Conservation (phyloP, 37 sponge, comb jelly and placozoan species). For the Diacarnus erythraeanus region DNA sequence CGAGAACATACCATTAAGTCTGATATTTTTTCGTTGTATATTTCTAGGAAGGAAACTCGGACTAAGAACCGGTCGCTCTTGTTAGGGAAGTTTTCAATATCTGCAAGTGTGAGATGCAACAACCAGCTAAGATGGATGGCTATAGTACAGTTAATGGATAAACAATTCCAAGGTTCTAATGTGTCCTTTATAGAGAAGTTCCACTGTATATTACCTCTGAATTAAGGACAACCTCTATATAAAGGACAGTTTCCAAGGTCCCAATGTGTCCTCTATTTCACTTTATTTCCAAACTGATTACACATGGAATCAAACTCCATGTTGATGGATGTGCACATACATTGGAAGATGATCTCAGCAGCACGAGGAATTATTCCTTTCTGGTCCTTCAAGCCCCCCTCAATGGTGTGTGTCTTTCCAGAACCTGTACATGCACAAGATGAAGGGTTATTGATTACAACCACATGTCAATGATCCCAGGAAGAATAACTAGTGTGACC, state of each 20-base stretch:
- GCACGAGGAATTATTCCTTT: constrained; percentile 85
- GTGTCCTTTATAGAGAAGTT: not conserved
- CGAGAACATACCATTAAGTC: constrained; percentile 73
- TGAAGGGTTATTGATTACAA: no score
- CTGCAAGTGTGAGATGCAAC: no score
- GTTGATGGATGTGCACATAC: constrained; percentile 49
- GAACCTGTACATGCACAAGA: constrained; percentile 59
- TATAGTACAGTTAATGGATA: no score
- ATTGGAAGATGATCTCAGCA: constrained; percentile 77
- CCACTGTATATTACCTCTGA: not conserved
- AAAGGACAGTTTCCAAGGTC: no score
- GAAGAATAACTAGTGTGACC: constrained; percentile 37
- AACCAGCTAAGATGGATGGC: no score
- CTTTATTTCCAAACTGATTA: no score
- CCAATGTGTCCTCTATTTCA: no score
- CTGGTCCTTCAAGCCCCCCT: constrained; percentile 52
- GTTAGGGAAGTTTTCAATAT: constrained; percentile 68
- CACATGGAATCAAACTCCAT: no score
- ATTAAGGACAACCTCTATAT: not conserved
- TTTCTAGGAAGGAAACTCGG: constrained; percentile 78
- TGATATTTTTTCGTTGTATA: constrained; percentile 88
- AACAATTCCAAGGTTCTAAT: no score
- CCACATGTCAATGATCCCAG: not conserved
- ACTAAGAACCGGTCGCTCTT: constrained; percentile 75
- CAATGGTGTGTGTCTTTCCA: constrained; percentile 92